Base-by-base conservation (phyloP, 2,888 invertebrate genomes). In the Drosophila basisetae region DNA sequence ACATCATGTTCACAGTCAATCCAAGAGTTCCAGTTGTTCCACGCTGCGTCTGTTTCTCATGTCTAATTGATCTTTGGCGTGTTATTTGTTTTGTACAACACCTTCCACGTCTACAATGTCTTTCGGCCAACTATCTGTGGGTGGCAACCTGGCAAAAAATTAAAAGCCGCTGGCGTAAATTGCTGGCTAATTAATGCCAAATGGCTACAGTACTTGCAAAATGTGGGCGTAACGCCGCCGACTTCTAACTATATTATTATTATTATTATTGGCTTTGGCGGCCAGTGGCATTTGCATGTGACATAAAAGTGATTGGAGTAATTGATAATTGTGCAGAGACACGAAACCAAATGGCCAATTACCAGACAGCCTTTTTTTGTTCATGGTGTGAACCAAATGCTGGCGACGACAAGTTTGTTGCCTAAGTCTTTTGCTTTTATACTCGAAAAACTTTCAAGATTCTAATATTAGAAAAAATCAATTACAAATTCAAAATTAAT, bases 251-350 rank as follows among this genome's bases (percentile, higher is more conserved):
- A 78, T 75, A 80, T 80, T 80, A 84, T 87, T 84, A 84, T 84
- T 84, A 86, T 76, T 79, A 77, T 83, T 85, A 84, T 79, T 79
- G 65, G 69, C 74, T 69, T 63, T 65, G 71, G 73, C 64, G 66
- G 64, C 59, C 62, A 73, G 77, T 83, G 87, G 81, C 89, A 87
- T 89, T 87, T 89, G 89, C 89, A 89, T 89, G 87, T 89, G 89
- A 89, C 89, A 87, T 86, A 89, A 79, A 89, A 89, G 86, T 82
- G 89, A 87, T 87, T 87, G 89, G 78, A 81, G 84, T 86, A 89
- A 89, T 89, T 87, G 89, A 89, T 87, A 87, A 87, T 87, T 84
- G 86, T 80, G 75, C 82, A 83, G 80, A 88, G 80, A 84, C 85
- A 86, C 78, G 89, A 84, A 85, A 78, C 72, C 73, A 68, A 75